Evolutionary conservation across 2,113 vertebrate genomes (phyloP).

Genomic region (Procavia capensis): DNA sequence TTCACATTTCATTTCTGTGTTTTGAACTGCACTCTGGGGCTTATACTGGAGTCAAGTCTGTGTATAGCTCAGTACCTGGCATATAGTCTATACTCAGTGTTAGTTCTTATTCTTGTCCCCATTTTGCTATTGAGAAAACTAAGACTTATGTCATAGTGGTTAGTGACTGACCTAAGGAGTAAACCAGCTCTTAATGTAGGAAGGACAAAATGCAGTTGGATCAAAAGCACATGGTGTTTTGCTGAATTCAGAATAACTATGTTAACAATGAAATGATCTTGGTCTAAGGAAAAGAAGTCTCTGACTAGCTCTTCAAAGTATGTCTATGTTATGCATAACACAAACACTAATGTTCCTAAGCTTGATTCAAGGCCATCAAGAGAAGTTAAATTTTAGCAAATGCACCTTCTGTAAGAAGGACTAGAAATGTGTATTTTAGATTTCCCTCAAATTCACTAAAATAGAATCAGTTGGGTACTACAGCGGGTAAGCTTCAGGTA

Average conservation of each 20-base stretch:
- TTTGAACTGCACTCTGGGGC: background rate
- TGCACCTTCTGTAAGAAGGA: background rate
- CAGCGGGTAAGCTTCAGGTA: background rate
- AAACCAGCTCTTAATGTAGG: background rate
- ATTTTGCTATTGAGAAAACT: background rate
- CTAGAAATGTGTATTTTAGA: background rate
- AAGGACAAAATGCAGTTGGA: background rate
- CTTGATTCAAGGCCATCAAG: background rate
- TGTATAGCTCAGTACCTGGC: background rate
- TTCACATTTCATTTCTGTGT: no score
- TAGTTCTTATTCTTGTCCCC: background rate
- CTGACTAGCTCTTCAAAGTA: background rate
- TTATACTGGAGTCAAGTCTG: background rate
- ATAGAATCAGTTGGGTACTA: background rate
- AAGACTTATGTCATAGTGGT: background rate
- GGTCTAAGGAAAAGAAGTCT: background rate
- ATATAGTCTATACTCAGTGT: background rate
- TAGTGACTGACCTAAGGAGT: background rate
- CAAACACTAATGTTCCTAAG: background rate
- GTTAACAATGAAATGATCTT: background rate
- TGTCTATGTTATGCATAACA: background rate
- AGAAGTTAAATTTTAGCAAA: background rate
- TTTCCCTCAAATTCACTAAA: slow-evolving; percentile 31
- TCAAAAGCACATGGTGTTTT: background rate
- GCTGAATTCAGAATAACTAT: slow-evolving; percentile 24